Evolutionary conservation across 2,888 invertebrate species (phyloP), one percentile per base, ranked within the genome.

Genomic region (Volucella inanis): DNA sequence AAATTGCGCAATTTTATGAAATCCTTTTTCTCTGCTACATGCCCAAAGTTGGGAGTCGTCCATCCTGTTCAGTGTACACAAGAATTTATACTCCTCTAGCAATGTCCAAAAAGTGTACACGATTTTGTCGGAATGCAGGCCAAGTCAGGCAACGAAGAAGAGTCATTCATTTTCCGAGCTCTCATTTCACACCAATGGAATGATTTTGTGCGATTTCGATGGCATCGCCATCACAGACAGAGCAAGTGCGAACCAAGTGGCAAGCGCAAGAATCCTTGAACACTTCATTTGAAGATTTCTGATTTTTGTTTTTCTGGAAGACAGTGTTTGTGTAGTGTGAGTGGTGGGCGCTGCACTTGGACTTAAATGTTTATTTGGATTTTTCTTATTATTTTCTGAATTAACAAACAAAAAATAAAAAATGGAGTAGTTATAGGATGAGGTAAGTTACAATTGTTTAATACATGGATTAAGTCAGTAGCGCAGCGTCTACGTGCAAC

Each of bases 1-100:
- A 91, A 92, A 92, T 90, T 91, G 91, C 90, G 91, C 90, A 90
- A 91, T 91, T 91, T 91, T 91, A 91, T 91, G 89, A 91, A 91
- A 91, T 91, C 90, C 90, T 91, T 91, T 90, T 88, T 84, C 71
- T 80, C 49, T 61, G 54, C 43, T 49, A 22, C 12, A 31, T 49
- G 10, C n/a, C 59, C 57, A 41, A 55, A 14, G 39, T 39, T 39
- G 57, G 14, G 45, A 49, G 55, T 68, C 45, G 45, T n/a, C 22
- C n/a, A 8, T n/a, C 12, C 11, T 31, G 31, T 38, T 12, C 55
- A 43, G 59, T 62, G 76, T 78, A 72, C 77, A 82, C 72, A 83
- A 67, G 78, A 83, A 83, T 83, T 72, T 83, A 72, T 72, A 74
- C 72, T 68, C 71, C 54, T 61, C 82, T 65, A 15, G 41, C 14